Evolutionary conservation across 2,113 vertebrate genomes (phyloP).

Genomic region (Strigops habroptila): DNA sequence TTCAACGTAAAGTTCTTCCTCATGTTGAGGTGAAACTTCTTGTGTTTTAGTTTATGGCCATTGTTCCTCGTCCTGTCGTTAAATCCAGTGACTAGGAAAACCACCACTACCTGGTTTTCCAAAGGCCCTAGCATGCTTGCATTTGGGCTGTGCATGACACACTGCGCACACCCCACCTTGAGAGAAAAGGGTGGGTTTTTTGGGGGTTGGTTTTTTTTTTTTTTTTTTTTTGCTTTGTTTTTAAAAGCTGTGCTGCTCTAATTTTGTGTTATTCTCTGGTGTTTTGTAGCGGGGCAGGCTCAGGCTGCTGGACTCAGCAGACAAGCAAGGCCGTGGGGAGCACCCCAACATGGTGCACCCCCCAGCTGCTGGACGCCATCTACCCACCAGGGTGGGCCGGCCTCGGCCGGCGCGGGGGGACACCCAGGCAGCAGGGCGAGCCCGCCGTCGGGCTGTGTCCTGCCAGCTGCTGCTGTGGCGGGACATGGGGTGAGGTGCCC

Average conservation of each 20-base stretch:
- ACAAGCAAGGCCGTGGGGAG: too few species aligned
- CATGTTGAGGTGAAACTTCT: neutral
- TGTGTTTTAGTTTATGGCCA: neutral
- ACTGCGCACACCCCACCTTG: rapidly evolving
- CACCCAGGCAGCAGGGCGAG: rapidly evolving
- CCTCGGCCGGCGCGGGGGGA: rapidly evolving
- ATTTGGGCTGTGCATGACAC: rapidly evolving
- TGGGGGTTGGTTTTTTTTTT: too few species aligned
- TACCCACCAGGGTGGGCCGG: neutral
- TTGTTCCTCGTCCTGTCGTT: neutral
- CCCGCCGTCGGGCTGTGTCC: too few species aligned
- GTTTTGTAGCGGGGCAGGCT: neutral
- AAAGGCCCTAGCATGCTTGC: neutral
- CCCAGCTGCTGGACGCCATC: neutral
- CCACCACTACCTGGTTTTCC: neutral
- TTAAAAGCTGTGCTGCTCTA: too few species aligned
- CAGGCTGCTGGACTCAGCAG: neutral
- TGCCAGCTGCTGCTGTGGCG: too few species aligned
- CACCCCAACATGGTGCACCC: neutral
- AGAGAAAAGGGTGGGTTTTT: neutral
- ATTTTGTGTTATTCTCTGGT: neutral
- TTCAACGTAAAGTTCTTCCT: neutral
- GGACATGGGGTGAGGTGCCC: too few species aligned
- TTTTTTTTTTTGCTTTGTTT: too few species aligned
- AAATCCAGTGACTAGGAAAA: neutral